These are phyloP conservation scores for Laupala kohalensis DNA, from an alignment of 1,140 invertebrate genomes.

Conservation along the genomic window DNA sequence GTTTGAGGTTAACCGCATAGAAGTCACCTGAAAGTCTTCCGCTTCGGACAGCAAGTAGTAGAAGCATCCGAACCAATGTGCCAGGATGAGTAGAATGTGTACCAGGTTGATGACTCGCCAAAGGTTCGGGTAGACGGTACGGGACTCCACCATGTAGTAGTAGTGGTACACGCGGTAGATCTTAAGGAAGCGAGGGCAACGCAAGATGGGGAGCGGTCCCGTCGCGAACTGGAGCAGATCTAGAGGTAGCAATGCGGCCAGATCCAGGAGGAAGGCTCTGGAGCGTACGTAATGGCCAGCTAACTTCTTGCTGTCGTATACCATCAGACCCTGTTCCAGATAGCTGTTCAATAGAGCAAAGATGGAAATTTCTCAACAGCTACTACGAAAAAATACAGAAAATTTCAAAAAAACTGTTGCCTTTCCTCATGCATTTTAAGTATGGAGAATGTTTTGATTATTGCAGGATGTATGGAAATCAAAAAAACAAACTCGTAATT, in stretches of 20 bases:
- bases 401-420: no score
- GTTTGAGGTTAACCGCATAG: no score
- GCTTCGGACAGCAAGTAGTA: slow-evolving; percentile 88
- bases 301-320: slow-evolving; percentile 80
- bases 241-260: slow-evolving; percentile 67
- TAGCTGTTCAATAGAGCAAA: no score
- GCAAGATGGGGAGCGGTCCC: slow-evolving; percentile 63
- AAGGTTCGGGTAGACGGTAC: slow-evolving; percentile 89
- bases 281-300: slow-evolving; percentile 79
- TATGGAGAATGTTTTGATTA: no score
- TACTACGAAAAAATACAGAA: no score
- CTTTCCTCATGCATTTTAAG: no score
- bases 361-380: no score
- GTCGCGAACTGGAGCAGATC: slow-evolving; percentile 73
- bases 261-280: slow-evolving; percentile 72
- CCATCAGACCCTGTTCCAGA: slow-evolving; percentile 86
- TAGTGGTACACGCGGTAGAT: slow-evolving; percentile 83
- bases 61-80: slow-evolving; percentile 96
- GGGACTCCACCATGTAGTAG: slow-evolving; percentile 90
- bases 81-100: slow-evolving; percentile 85
- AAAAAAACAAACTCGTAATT: no score
- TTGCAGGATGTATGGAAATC: no score
- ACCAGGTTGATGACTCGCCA: slow-evolving; percentile 92
- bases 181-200: slow-evolving; percentile 73
- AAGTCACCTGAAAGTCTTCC: slow-evolving; percentile 74